A percentile compares a stretch with the other conserved stretches of the same genome.
Conservation (phyloP, 2,888 invertebrate species). For the Tachystola acroxantha region DNA sequence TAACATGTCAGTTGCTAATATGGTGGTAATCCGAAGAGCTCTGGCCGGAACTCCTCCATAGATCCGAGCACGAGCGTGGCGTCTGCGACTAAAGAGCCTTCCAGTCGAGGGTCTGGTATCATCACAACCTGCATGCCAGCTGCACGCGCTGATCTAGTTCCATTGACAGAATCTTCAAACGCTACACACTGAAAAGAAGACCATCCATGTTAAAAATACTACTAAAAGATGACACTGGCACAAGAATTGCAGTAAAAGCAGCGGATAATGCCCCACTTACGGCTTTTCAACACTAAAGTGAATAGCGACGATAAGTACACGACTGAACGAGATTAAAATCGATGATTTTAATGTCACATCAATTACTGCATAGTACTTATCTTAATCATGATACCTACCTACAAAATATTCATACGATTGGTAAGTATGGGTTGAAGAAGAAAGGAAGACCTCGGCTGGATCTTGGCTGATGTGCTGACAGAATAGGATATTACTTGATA, state of each 20-base stretch:
- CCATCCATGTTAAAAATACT: no score
- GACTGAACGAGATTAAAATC: no score
- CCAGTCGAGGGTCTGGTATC: constrained; percentile 82
- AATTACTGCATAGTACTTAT: no score
- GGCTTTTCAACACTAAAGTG: no score
- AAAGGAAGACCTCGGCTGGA: no score
- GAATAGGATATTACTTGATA: no score
- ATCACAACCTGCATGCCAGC: constrained; percentile 93
- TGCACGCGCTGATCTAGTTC: constrained; percentile 85
- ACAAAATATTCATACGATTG: no score
- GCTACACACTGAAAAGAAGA: constrained; percentile 83
- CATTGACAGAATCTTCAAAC: constrained; percentile 95
- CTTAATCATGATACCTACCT: no score
- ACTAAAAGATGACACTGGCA: neutral
- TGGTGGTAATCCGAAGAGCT: constrained; percentile 89
- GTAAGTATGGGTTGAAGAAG: no score
- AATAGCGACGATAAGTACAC: no score
- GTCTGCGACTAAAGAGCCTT: constrained; percentile 38
- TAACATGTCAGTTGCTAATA: constrained; percentile 21
- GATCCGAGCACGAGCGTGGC: constrained; percentile 85
- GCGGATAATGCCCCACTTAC: neutral
- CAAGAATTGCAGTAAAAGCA: neutral
- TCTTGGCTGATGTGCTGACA: no score
- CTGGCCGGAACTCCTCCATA: constrained; percentile 87
- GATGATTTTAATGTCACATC: no score